Conservation (phyloP, 2,888 invertebrate species). For the Pandemis heparana region DNA sequence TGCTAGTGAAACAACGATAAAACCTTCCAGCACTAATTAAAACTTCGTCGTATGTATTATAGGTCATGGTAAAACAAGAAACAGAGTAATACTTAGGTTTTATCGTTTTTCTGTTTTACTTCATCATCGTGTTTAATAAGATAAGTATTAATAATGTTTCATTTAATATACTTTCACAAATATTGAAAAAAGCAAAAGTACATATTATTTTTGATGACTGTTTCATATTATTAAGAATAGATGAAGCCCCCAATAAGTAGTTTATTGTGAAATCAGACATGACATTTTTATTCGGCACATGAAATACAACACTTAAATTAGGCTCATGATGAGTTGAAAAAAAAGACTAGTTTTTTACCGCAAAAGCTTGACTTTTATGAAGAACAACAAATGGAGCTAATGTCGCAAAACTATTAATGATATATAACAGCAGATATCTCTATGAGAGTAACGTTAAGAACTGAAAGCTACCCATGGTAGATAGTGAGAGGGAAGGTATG, state of each 20-base stretch:
- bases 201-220: slow-evolving; percentile 4
- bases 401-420: neutral
- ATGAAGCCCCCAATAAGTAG: slow-evolving; percentile 29
- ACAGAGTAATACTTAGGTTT: slow-evolving; percentile 13
- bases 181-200: neutral
- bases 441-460: neutral
- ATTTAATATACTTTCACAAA: neutral
- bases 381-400: slow-evolving; percentile 1
- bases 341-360: neutral
- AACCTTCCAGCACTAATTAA: slow-evolving; percentile 17
- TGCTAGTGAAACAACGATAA: slow-evolving; percentile 35
- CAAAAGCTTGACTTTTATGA: slow-evolving; percentile 5
- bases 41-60: neutral
- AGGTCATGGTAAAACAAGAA: neutral
- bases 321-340: neutral
- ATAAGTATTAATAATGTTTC: neutral
- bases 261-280: slow-evolving; percentile 24
- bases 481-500: neutral
- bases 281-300: slow-evolving; percentile 1
- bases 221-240: slow-evolving; percentile 14
- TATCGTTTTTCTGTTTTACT: slow-evolving; percentile 25
- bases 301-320: slow-evolving; percentile 3
- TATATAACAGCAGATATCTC: neutral
- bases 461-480: slow-evolving; percentile 9
- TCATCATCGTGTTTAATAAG: neutral